Base-by-base conservation (phyloP, 2,888 invertebrate genomes). In the Caenorhabditis drosophilae region DNA sequence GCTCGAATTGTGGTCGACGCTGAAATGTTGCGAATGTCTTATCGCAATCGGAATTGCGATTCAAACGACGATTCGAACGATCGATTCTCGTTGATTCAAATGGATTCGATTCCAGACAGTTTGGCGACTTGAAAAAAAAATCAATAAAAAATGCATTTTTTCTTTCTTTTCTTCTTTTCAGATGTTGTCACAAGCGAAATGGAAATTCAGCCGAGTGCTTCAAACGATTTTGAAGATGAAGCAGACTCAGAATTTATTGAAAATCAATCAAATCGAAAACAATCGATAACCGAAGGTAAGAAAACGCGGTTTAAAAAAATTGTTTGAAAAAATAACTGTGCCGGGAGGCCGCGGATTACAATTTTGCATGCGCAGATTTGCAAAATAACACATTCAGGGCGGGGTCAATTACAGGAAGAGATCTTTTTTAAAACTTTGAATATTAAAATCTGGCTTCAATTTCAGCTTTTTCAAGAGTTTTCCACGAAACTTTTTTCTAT, bases 61-160 rank as follows among this genome's bases (percentile, higher is more conserved):
- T 41, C 41, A 20, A 22, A 31, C 18, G 63, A 63, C 16, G 57
- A 52, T 16, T 60, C 66, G 25, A 49, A 50, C 35, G 66, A 60
- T 26, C 59, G 59, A 4, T 56, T 46, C 42, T 60, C 67, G 2
- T 40, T 73, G 18, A 62, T 80, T 7, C 78, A 80, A 52, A 80
- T 80, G 80, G 80, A 80, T 22, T 76, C 78, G 9, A 62, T 80
- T 27, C 78, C 78, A n/a, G 79, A 80, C 55, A 73, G 80, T 79
- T 44, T 59, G 67, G 46, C 9, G 23, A 20, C 31, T 27, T 46
- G 3, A 7, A 31, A 6, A 27, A 46, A 46, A 20, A 23, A 47
- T 20, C 22, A 15, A 20, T 15, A 6, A 20, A 20, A 41, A 45
- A 26, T n/a, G n/a, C n/a, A n/a, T 6, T 20, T 15, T 7, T 34